Evolutionary conservation across 2,888 invertebrate genomes (phyloP).

Genomic region (Unio pictorum): DNA sequence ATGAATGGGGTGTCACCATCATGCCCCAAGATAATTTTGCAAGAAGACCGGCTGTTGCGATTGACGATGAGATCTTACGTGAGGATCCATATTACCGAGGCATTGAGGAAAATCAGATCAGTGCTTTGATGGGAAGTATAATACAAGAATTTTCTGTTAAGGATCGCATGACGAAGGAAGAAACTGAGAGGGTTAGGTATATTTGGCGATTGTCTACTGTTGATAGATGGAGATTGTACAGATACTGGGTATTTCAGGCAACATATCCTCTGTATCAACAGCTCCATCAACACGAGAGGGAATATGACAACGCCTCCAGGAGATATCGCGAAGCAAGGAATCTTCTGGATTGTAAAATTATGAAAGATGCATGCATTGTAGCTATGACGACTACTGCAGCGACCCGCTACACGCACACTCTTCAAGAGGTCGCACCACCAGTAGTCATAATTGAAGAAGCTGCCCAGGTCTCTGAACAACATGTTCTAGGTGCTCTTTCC

Average conservation of each 20-base stretch:
- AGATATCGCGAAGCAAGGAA: conserved; percentile 40
- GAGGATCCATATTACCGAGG: no score
- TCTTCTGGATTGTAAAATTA: conserved; percentile 60
- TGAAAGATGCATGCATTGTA: conserved; percentile 57
- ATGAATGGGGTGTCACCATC: no score
- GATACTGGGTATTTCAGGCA: conserved; percentile 59
- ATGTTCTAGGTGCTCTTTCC: conserved; percentile 84
- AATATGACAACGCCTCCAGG: conserved; percentile 43
- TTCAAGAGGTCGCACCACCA: conserved; percentile 65
- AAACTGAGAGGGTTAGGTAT: conserved; percentile 36
- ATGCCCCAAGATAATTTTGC: no score
- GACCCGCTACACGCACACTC: conserved; percentile 60
- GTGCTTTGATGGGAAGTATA: no score
- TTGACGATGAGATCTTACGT: no score
- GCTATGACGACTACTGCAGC: conserved; percentile 71
- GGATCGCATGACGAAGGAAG: conserved; percentile 38
- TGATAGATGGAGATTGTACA: conserved; percentile 72
- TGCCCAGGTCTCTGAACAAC: conserved; percentile 88
- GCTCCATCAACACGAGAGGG: conserved; percentile 35
- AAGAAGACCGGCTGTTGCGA: no score
- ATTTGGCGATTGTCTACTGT: conserved; percentile 53
- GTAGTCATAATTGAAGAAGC: conserved; percentile 85
- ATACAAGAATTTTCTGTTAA: no score
- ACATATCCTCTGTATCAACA: conserved; percentile 21
- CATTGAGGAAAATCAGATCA: no score